These are phyloP conservation scores for Chymomyza caudatula DNA, from an alignment of 2,888 invertebrate species.

Conservation along the genomic window DNA sequence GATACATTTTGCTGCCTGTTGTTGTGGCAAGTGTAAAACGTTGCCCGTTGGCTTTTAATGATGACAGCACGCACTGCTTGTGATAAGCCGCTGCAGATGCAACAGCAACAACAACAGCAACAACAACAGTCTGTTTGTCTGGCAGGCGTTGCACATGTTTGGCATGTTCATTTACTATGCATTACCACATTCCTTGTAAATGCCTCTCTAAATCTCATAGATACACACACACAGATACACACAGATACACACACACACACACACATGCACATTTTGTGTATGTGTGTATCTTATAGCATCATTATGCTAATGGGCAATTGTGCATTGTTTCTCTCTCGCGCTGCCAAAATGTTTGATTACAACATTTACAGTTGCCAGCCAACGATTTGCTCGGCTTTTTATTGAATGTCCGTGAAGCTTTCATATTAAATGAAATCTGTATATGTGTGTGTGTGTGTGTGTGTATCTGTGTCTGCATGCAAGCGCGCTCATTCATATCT, in stretches of 20 bases:
- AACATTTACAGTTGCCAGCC: conserved; percentile 62
- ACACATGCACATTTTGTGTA: not conserved
- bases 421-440: not conserved
- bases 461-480: not conserved
- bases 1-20: conserved; percentile 11
- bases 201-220: conserved; percentile 12
- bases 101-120: not conserved
- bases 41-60: conserved; percentile 11
- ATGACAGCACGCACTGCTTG: conserved; percentile 15
- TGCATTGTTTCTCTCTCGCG: conserved; percentile 37
- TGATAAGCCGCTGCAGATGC: conserved; percentile 4
- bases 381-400: not conserved
- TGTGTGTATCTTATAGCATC: conserved; percentile 54
- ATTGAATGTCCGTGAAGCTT: conserved; percentile 12
- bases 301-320: conserved; percentile 69
- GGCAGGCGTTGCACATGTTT: conserved; percentile 26
- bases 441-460: not conserved
- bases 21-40: conserved; percentile 2
- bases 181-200: conserved; percentile 51
- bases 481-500: conserved; percentile 31
- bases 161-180: conserved; percentile 42
- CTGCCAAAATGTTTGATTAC: conserved; percentile 36
- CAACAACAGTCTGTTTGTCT: not conserved
- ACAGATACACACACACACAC: not conserved
- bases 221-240: not conserved